phyloP scores from a whole-genome alignment of 2,888 invertebrate genomes.

The Scaptomyza flava region DNA sequence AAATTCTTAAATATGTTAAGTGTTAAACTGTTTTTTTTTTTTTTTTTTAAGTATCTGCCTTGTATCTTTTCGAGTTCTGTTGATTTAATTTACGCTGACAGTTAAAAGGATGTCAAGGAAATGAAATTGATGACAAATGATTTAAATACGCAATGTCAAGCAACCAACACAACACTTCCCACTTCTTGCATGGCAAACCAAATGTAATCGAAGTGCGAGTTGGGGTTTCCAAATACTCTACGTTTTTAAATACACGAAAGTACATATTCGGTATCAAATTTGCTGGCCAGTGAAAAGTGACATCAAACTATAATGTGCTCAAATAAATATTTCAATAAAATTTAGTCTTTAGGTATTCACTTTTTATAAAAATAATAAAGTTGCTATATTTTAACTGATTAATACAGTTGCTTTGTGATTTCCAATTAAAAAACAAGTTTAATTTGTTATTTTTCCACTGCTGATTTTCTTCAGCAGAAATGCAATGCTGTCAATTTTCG shows the following conservation, averaged over 20 bases:
- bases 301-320: too few relatives aligned
- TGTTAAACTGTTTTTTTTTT: not conserved
- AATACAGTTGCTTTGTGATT: not conserved
- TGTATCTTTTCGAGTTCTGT: constrained; percentile 27
- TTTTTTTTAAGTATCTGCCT: too few relatives aligned
- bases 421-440: not conserved
- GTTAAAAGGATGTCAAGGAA: constrained; percentile 40
- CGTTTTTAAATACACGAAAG: too few relatives aligned
- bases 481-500: constrained; percentile 26
- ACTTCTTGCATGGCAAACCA: not conserved
- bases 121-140: constrained; percentile 39
- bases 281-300: not conserved
- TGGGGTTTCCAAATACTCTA: not conserved
- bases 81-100: constrained; percentile 52
- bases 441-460: not conserved
- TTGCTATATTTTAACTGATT: too few relatives aligned
- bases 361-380: too few relatives aligned
- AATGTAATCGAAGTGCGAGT: not conserved
- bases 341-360: too few relatives aligned
- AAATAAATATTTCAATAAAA: too few relatives aligned
- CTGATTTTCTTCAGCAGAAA: constrained; percentile 6
- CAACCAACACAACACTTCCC: constrained; percentile 18
- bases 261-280: not conserved
- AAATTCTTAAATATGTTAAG: not conserved
- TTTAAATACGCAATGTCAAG: constrained; percentile 27